These are phyloP conservation scores for Mastomys coucha DNA, from an alignment of 2,113 vertebrate genomes.

Conservation along the genomic window DNA sequence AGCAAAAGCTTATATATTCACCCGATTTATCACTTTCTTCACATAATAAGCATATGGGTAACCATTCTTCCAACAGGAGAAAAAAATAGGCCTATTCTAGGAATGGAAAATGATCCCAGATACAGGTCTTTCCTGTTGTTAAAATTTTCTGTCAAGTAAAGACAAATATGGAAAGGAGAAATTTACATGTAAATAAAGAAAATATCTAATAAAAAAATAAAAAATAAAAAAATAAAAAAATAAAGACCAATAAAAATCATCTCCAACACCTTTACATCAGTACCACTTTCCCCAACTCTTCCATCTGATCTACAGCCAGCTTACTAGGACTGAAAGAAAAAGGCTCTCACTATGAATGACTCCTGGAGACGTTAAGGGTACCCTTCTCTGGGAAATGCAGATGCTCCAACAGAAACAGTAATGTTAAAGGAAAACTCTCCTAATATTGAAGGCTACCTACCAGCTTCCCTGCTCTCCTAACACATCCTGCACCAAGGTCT, in stretches of 20 bases:
- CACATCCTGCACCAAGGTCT: not conserved
- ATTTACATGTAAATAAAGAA: too few species aligned
- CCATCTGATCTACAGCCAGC: not conserved
- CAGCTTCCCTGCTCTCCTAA: not conserved
- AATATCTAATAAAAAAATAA: too few species aligned
- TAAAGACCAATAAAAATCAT: not conserved
- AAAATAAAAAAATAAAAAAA: too few species aligned
- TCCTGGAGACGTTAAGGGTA: not conserved
- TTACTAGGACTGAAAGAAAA: not conserved
- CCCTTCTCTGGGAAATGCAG: not conserved
- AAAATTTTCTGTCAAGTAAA: not conserved
- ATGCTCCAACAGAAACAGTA: not conserved
- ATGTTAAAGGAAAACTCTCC: not conserved
- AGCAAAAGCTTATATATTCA: not conserved
- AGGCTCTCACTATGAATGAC: not conserved
- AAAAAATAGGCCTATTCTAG: not conserved
- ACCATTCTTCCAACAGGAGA: not conserved
- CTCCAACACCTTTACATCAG: not conserved
- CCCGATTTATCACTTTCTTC: not conserved
- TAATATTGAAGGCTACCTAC: not conserved
- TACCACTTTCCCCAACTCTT: not conserved
- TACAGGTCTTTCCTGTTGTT: not conserved
- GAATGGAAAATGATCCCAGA: not conserved
- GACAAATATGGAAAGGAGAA: too few species aligned
- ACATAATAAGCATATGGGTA: not conserved